Evolutionary conservation across 2,797 vertebrate species (phyloP), one percentile per base, ranked within the genome.

Genomic region (Typhlichthys subterraneus): DNA sequence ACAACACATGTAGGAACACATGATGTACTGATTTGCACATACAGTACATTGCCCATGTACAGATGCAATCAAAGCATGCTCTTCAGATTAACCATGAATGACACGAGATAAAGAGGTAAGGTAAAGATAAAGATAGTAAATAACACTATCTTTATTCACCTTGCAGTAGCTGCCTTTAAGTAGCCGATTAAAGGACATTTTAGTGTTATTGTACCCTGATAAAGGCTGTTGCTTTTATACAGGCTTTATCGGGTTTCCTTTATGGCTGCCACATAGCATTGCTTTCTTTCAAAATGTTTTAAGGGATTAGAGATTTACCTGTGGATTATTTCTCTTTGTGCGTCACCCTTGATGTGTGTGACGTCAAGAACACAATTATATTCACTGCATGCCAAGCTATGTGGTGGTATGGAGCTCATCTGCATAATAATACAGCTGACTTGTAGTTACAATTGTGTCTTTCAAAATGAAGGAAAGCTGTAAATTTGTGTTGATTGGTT

Each of bases 281-380:
- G 74, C 77, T 84, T 80, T 61, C 68, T 80, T 81, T 82, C 66
- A 70, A 83, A 81, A 75, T 80, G 70, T 84, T 86, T 75, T 51
- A 77, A 71, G 53, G 81, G 84, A 87, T 89, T 84, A 80, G 60
- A 77, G 85, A 86, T 89, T 89, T 77, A 76, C 61, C 23, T 45
- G 72, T 74, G 81, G 82, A 68, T 70, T 63, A 59, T 63, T 53
- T 31, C 1, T 2, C 23, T 33, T 54, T 12, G 17, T 53, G 10
- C 17, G 17, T 10, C 29, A 11, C 29, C 19, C 50, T 13, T 51
- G n/a, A 51, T 52, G 10, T 15, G 3, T 17, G 11, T 53, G 1
- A 5, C 12, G 5, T 53, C 29, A 31, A 14, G 47, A 48, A 14
- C 47, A 48, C 47, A 14, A 48, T 48, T 12, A n/a, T 12, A 48